Evolutionary conservation across 1,140 invertebrate species (phyloP), one percentile per base, ranked within the genome.

Genomic region (Tetraneura akinire): DNA sequence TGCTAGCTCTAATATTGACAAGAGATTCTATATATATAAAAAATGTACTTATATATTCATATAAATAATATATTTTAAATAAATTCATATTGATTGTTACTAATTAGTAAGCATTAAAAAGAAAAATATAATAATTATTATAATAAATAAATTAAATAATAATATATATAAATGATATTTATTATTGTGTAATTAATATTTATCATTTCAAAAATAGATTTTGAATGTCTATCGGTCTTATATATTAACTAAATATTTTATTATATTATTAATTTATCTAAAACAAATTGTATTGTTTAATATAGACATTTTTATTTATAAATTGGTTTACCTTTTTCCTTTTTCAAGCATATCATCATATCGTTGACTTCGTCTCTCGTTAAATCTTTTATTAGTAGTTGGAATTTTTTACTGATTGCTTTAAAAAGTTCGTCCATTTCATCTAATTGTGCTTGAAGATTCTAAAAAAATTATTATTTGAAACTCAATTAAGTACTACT

Each of bases 351-450:
- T 53, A 91, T 90, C 92, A 97, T 94, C 90, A 96, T 95, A 68
- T 89, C 89, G 81, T 96, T 94, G 3, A 98, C 94, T 84, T 96
- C 94, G 51, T 97, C 94, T 26, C 94, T 89, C 0, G 92, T 91
- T n/a, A 97, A 87, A 85, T 97, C 94, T 82, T 93, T 93, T 21
- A 97, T 95, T 1, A 97, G 88, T 9, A 89, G 90, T 86, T 98
- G 96, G 85, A 97, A 96, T 68, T 93, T 94, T 85, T 94, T 94
- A 83, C 93, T 95, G 49, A 94, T 91, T 66, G 89, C 91, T 85
- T 97, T 96, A 85, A 97, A 97, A 1, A 96, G 85, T 81, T 94
- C 92, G 85, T 98, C 96, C 81, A 96, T 92, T 62, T 91, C 90
- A 84, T 96, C 93, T 1, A 96, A 90, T 87, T 97, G 92, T 29